These are phyloP conservation scores for Melanostoma mellinum DNA, from an alignment of 2,888 invertebrate genomes.

Conservation along the genomic window DNA sequence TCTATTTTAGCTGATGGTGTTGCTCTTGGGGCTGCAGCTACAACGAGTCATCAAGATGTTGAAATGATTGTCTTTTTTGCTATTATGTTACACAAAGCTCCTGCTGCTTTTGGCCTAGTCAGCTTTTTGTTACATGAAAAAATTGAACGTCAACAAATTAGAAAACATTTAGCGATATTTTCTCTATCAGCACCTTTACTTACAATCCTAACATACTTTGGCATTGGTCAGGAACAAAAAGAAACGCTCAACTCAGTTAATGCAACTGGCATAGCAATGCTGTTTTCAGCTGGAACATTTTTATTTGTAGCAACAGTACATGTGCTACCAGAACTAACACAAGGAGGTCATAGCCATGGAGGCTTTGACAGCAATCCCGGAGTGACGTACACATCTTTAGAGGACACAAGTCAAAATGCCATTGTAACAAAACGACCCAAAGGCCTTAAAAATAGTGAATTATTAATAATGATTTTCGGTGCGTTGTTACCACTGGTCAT, in stretches of 20 bases:
- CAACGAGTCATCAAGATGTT: constrained; percentile 96
- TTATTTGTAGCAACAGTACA: constrained; percentile 99
- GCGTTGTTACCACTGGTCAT: constrained; percentile 93
- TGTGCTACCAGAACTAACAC: constrained; percentile 96
- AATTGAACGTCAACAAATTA: constrained; percentile 91
- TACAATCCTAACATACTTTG: constrained; percentile 95
- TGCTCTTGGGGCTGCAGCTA: constrained; percentile 98
- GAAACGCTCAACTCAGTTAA: constrained; percentile 94
- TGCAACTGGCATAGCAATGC: constrained; percentile 97
- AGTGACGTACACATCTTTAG: constrained; percentile 74
- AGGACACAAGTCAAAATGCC: constrained; percentile 74
- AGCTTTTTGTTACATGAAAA: constrained; percentile 98
- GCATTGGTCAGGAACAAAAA: constrained; percentile 96
- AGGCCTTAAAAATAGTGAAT: constrained; percentile 89
- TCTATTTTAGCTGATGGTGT: constrained; percentile 92
- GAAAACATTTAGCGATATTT: constrained; percentile 95
- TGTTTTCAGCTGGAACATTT: constrained; percentile 99
- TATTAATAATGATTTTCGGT: constrained; percentile 92
- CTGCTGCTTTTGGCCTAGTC: constrained; percentile 98
- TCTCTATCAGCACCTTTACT: constrained; percentile 95
- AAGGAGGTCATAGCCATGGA: constrained; percentile 80
- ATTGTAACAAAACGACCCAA: constrained; percentile 63
- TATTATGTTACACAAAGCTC: constrained; percentile 99
- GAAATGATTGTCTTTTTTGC: constrained; percentile 99
- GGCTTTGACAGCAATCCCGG: constrained; percentile 58